Evolutionary conservation across 1,140 invertebrate genomes (phyloP).

Genomic region (Orchestia grillus): DNA sequence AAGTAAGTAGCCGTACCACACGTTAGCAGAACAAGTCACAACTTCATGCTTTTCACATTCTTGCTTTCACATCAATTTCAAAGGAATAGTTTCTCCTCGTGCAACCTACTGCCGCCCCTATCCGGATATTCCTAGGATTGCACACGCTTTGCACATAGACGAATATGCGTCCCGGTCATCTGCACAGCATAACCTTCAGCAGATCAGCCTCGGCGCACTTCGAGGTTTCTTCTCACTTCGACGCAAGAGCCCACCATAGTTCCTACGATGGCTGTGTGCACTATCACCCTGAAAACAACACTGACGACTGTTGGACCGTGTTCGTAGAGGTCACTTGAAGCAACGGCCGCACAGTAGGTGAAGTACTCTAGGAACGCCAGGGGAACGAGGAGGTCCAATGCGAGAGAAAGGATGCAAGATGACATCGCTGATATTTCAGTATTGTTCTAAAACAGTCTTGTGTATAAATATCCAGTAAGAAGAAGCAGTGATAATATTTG

Average conservation of each 20-base stretch:
- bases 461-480: background rate
- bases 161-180: background rate
- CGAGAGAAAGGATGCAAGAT: background rate
- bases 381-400: background rate
- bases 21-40: background rate
- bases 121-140: background rate
- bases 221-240: background rate
- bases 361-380: conserved; percentile 17
- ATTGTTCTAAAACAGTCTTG: background rate
- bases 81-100: background rate
- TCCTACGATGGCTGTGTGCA: background rate
- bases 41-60: background rate
- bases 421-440: background rate
- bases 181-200: background rate
- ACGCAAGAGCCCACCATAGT: background rate
- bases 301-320: background rate
- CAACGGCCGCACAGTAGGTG: background rate
- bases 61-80: background rate
- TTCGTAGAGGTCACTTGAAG: background rate
- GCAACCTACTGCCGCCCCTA: background rate
- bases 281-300: background rate
- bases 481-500: background rate
- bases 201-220: background rate
- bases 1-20: background rate
- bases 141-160: too few relatives aligned